Evolutionary conservation across 1,140 invertebrate species (phyloP), one percentile per base, ranked within the genome.

Genomic region (Heterodera schachtii): DNA sequence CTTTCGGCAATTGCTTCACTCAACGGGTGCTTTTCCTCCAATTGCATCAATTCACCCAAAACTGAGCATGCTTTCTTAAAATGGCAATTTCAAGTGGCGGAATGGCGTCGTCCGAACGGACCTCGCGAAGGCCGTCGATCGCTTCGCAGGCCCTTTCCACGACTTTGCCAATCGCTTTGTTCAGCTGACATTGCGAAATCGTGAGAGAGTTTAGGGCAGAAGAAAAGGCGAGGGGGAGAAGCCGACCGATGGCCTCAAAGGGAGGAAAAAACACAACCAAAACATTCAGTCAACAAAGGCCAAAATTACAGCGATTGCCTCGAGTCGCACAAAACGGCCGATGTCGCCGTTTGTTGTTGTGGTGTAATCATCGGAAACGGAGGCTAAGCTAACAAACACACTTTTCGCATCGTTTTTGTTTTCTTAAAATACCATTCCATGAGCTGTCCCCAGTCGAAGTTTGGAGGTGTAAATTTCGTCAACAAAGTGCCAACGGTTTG

Each of bases 111-210:
- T 16, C 5, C 2, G 43, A 57, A 44, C 78, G n/a, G 44, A 80
- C 79, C 44, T 80, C 76, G 16, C 82, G 82, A 46, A 83, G 73
- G 46, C 75, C 74, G 76, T 83, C 82, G n/a, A 83, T 83, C n/a
- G 82, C n/a, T 67, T 83, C 82, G 74, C 81, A 82, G 64, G 43
- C 21, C 19, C 82, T 41, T 41, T 82, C 64, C 67, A 81, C 64
- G 46, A 81, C 80, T 52, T 80, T 80, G 7, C 77, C 77, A 46
- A 78, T 78, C 31, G 77, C 31, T n/a, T 64, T 49, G 70, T 78
- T 43, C 49, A 78, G 47, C 5, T 66, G 60, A 41, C 13, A 13
- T 69, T 69, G 77, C 47, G 44, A 31, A 4, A 77, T 1, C 19
- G 75, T 13, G 8, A 64, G 13, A 77, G 69, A 7, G n/a, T 16